A percentile compares a stretch with the other conserved stretches of the same genome.
Conservation (phyloP, 2,797 vertebrate species). For the Rhabdophis nuchalis region DNA sequence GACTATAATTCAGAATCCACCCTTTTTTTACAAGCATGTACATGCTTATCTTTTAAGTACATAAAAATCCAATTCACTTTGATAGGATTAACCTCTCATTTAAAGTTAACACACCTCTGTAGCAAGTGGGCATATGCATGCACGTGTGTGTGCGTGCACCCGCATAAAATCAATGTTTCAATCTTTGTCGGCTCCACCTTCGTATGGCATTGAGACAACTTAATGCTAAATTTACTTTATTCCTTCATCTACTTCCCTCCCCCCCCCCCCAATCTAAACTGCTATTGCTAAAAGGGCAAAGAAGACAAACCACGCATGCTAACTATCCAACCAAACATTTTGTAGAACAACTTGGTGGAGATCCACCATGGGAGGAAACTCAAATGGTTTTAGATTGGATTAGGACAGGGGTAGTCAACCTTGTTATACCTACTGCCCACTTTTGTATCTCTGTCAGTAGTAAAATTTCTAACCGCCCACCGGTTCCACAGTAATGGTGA, state of each 20-base stretch:
- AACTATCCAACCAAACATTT: conserved; percentile 30
- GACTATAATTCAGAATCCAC: neutral
- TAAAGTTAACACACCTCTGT: neutral
- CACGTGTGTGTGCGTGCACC: fast-evolving
- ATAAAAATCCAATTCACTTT: conserved; percentile 29
- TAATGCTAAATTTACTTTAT: conserved; percentile 3
- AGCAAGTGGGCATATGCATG: neutral
- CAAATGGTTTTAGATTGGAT: conserved; percentile 31
- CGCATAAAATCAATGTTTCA: neutral
- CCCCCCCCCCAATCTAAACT: neutral
- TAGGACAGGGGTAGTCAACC: too few species aligned
- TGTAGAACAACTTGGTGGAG: conserved; percentile 44
- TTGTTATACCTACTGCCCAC: too few species aligned
- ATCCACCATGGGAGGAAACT: conserved; percentile 13
- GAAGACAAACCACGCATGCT: conserved; percentile 17
- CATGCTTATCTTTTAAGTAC: neutral
- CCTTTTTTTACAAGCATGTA: neutral
- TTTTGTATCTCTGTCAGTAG: too few species aligned
- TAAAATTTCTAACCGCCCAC: too few species aligned
- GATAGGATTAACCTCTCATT: neutral
- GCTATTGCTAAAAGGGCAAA: conserved; percentile 27
- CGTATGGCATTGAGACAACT: neutral
- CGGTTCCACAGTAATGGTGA: too few species aligned
- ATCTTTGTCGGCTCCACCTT: neutral
- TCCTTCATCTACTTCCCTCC: neutral